Conservation (phyloP, 2,113 vertebrate species). For the Oceanites oceanicus region DNA sequence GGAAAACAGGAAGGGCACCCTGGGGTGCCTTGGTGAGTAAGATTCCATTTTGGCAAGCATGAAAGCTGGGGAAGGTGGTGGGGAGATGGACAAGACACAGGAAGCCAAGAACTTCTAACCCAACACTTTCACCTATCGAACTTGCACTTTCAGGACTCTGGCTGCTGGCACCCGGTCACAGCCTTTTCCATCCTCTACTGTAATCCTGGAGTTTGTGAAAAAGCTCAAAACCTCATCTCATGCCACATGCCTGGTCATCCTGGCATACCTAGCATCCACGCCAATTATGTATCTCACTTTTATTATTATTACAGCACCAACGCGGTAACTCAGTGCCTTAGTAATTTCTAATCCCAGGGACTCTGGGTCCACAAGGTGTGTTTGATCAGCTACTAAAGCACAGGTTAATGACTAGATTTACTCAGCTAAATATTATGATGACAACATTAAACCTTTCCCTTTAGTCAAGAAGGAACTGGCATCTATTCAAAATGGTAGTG, state of each 20-base stretch:
- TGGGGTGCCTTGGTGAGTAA: not conserved
- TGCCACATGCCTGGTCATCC: not conserved
- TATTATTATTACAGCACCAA: not conserved
- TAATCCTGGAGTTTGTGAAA: not conserved
- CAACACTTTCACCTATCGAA: not conserved
- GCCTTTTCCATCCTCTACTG: not conserved
- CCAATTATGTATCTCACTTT: not conserved
- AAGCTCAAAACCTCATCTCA: not conserved
- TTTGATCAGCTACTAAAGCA: not conserved
- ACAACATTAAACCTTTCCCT: not conserved
- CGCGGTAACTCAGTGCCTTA: not conserved
- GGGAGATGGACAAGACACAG: not conserved
- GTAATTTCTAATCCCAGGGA: not conserved
- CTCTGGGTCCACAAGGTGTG: not conserved
- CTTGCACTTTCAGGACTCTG: not conserved
- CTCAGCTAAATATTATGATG: not conserved
- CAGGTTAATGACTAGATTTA: not conserved
- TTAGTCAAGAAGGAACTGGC: not conserved
- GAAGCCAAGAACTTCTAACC: not conserved
- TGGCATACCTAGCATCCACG: fast-evolving
- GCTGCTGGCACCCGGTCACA: not conserved
- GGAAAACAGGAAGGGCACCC: not conserved
- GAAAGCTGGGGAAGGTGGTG: not conserved
- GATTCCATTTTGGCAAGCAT: not conserved
- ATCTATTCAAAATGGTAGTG: not conserved